Evolutionary conservation across 2,888 invertebrate genomes (phyloP), one percentile per base, ranked within the genome.

Genomic region (Odiellus spinosus): DNA sequence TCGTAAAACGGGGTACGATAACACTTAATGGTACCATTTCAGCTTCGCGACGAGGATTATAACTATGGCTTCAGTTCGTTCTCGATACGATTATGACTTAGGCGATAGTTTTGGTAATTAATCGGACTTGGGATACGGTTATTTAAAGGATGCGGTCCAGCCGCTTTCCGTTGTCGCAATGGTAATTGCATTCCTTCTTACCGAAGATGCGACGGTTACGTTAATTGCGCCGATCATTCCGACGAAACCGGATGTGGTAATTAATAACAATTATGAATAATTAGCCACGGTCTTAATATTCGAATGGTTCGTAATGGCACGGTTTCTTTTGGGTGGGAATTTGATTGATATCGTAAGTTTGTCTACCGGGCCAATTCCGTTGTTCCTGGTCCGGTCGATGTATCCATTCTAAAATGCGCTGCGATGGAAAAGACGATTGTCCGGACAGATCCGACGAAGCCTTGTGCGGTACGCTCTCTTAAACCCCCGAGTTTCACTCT

Each of bases 171-270:
- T 49, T 80, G 80, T 63, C 68, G 66, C 47, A 75, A 76, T 60
- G 73, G 75, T 12, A 64, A 68, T 51, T 88, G 87, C 73, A 80
- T 88, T 65, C 78, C 78, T 56, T 71, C 74, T 65, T 69, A 73
- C 57, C 76, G 78, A 62, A 78, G 79, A 65, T 87, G 88, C 72
- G 85, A 88, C 76, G 82, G 82, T 73, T 76, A 76, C 72, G 83
- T 83, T 76, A 83, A 85, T 75, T 85, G 85, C 74, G 74, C 75
- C 70, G 84, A 85, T 74, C 82, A 82, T 76, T 82, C 83, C 63
- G 85, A 86, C 67, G 85, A 86, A 72, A 82, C 83, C 70, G 81
- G 81, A 72, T 86, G 85, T 75, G 51, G 56, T 57, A 46, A 58
- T 62, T 59, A 35, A 53, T n/a, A n/a, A n/a, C n/a, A n/a, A n/a